Base-by-base conservation (phyloP, 2,113 vertebrate species). In the Bambusicola thoracicus region DNA sequence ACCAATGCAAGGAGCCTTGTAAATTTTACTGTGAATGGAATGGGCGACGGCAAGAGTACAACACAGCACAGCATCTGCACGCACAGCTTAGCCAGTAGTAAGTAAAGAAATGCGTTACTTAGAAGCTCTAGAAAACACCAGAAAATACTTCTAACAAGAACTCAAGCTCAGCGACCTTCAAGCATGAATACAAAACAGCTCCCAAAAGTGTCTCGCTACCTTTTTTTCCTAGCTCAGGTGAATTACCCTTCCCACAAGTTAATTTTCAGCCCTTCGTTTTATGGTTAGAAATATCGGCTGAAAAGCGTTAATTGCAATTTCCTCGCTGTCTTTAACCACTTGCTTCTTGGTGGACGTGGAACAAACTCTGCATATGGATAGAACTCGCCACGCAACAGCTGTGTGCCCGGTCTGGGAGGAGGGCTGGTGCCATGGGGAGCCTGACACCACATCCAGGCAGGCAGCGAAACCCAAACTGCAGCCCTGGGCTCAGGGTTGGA, bases 61-160 rank as follows among this genome's bases (percentile, higher is more conserved):
- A 88, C 76, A 89, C 3, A 0, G 81, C 13, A 5, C 81, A 80
- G 85, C 10, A 0, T 48, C 82, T 77, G 59, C 75, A 88, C 79
- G 55, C 13, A 30, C 1, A 8, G 87, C 27, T 38, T 22, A 85
- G 66, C 9, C 63, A 40, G 87, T 48, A 81, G 44, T 83, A 89
- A 87, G 85, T 59, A 95, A 93, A 96, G 81, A 95, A 91, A 95
- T 79, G 85, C 20, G 89, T 91, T 83, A 91, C 77, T 73, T 91
- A 81, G 51, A 90, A 94, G 65, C 82, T 81, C 73, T 16, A 55
- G 44, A 89, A 93, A 63, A 89, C 69, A 93, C 32, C 14, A 4
- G 1, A 93, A 95, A 85, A 78, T 22, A 75, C 25, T 32, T 72
- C 66, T 48, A 43, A 92, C 34, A 49, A 69, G 74, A 95, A 67